Evolutionary conservation across 2,113 vertebrate genomes (phyloP).

Genomic region (Crypturellus undulatus): DNA sequence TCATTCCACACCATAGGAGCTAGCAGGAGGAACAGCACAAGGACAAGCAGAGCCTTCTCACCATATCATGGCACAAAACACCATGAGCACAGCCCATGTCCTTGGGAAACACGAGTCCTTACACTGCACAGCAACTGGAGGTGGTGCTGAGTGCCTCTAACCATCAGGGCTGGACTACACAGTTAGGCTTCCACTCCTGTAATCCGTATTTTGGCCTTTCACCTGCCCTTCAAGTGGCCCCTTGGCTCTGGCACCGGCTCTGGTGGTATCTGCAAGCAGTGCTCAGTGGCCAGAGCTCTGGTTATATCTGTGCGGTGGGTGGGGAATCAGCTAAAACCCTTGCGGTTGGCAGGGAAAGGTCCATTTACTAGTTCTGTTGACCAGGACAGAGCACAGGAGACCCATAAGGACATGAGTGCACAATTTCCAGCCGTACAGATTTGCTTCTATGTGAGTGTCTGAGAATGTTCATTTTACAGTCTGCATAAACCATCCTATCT

Average conservation of each 20-base stretch:
- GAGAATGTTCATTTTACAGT: not conserved
- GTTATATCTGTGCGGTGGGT: not conserved
- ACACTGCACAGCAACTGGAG: rapidly evolving
- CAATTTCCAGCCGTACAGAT: not conserved
- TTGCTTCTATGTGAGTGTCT: not conserved
- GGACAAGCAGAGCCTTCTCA: not conserved
- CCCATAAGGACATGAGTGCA: not conserved
- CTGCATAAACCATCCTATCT: not conserved
- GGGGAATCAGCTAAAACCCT: not conserved
- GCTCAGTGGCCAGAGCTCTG: not conserved
- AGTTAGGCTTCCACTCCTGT: rapidly evolving
- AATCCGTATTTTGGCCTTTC: not conserved
- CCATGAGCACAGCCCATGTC: rapidly evolving
- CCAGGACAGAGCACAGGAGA: not conserved
- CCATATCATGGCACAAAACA: not conserved
- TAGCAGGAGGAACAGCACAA: not conserved
- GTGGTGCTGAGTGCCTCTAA: rapidly evolving
- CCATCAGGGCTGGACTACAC: not conserved
- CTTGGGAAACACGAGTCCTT: not conserved
- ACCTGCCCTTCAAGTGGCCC: not conserved
- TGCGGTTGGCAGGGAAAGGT: not conserved
- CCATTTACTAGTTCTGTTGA: not conserved
- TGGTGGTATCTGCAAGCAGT: not conserved
- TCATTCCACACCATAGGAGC: no score
- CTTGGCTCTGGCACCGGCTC: not conserved